A percentile compares a stretch with the other conserved stretches of the same genome.
phyloP scores from a whole-genome alignment of 1,140 invertebrate species.

The Aphelenchoides fujianensis region DNA sequence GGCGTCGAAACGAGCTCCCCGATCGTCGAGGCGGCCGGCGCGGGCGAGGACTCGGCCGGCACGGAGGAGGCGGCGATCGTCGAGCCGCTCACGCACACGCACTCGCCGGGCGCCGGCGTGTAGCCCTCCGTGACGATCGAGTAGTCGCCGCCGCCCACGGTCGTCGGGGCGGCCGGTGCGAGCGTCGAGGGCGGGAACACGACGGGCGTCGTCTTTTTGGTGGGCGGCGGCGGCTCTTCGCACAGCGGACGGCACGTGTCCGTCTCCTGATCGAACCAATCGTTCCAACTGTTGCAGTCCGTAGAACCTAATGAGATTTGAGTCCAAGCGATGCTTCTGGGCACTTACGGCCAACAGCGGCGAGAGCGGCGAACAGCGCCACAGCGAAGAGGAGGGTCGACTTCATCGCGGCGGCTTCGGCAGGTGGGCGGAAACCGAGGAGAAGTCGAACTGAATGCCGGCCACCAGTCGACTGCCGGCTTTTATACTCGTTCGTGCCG shows the following conservation, averaged over 20 bases:
- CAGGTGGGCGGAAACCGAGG: neutral
- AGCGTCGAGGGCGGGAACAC: neutral
- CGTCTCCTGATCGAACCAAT: slow-evolving; percentile 2
- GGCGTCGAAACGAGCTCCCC: neutral
- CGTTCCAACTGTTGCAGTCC: neutral
- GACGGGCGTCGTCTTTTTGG: neutral
- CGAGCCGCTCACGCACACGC: neutral
- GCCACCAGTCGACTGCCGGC: no score
- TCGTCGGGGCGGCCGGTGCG: neutral
- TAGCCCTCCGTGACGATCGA: neutral
- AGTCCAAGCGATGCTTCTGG: neutral
- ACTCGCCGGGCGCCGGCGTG: neutral
- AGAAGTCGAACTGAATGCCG: neutral
- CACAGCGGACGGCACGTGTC: neutral
- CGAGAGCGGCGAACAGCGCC: neutral
- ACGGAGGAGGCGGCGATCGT: neutral
- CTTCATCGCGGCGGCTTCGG: neutral
- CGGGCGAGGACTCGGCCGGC: neutral
- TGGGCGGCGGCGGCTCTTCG: neutral
- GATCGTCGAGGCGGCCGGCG: neutral
- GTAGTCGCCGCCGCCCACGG: neutral
- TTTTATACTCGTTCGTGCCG: no score
- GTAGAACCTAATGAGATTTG: neutral
- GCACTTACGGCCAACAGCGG: neutral
- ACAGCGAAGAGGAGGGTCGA: neutral